Evolutionary conservation across 2,113 vertebrate species (phyloP).

Genomic region (Loxodonta africana): DNA sequence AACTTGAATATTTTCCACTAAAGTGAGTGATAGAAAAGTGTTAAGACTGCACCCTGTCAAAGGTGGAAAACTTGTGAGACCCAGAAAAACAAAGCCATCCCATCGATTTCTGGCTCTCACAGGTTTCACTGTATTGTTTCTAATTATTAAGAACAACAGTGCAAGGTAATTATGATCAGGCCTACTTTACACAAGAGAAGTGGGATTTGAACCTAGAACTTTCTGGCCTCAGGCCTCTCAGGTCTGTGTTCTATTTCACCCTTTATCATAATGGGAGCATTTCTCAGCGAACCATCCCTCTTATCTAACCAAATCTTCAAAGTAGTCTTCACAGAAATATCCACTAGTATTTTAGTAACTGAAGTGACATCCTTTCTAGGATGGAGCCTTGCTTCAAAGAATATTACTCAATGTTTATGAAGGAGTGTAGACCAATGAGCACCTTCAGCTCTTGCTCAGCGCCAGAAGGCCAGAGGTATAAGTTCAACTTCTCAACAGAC

Average conservation of each 20-base stretch:
- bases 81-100: neutral
- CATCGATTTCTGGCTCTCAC: too few relatives aligned
- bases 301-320: neutral
- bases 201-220: neutral
- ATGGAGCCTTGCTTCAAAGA: neutral
- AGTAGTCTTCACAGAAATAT: neutral
- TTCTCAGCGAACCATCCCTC: neutral
- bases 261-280: neutral
- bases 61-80: neutral
- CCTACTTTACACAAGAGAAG: neutral
- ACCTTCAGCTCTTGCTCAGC: neutral
- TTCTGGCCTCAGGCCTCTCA: neutral
- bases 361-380: neutral
- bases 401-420: neutral
- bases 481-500: neutral
- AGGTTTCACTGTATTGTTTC: neutral
- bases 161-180: neutral
- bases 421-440: neutral
- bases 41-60: neutral
- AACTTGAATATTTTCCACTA: neutral
- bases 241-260: neutral
- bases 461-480: neutral
- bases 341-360: neutral
- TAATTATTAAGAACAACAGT: neutral
- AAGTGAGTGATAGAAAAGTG: neutral